phyloP scores from a whole-genome alignment of 2,888 invertebrate species.

The Trilocha varians region DNA sequence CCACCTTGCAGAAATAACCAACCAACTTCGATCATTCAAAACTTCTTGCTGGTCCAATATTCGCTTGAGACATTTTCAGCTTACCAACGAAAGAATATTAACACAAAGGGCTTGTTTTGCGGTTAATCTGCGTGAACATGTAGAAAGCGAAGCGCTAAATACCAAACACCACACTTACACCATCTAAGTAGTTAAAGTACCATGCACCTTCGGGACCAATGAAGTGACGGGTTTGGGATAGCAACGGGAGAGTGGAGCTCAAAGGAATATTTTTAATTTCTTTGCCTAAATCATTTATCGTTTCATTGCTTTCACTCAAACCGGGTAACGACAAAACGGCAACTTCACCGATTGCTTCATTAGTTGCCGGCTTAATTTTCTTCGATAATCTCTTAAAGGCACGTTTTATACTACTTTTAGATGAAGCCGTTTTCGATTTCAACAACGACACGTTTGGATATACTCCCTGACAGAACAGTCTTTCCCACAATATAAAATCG shows the following conservation, averaged over 20 bases:
- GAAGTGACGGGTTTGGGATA: slow-evolving; percentile 51
- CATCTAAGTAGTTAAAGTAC: slow-evolving; percentile 65
- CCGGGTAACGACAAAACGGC: slow-evolving; percentile 52
- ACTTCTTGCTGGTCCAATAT: too few relatives aligned
- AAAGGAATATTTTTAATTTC: slow-evolving; percentile 50
- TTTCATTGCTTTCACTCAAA: slow-evolving; percentile 41
- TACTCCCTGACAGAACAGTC: slow-evolving; percentile 39
- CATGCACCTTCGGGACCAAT: slow-evolving; percentile 57
- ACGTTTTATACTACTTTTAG: slow-evolving; percentile 39
- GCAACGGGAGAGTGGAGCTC: slow-evolving; percentile 46
- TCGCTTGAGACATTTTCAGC: too few relatives aligned
- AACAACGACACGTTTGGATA: slow-evolving; percentile 50
- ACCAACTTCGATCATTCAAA: too few relatives aligned
- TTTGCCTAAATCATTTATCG: slow-evolving; percentile 47
- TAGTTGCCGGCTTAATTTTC: slow-evolving; percentile 30
- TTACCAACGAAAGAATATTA: too few relatives aligned
- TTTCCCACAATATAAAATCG: slow-evolving; percentile 62
- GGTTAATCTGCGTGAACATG: slow-evolving; percentile 5
- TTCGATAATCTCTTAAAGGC: slow-evolving; percentile 38
- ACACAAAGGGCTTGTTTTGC: too few relatives aligned
- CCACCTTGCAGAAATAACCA: too few relatives aligned
- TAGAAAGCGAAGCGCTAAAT: slow-evolving; percentile 17
- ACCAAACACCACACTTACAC: slow-evolving; percentile 59
- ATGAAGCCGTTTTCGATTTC: slow-evolving; percentile 35
- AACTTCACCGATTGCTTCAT: slow-evolving; percentile 40